phyloP scores from a whole-genome alignment of 2,797 vertebrate species.

The Periparus ater region DNA sequence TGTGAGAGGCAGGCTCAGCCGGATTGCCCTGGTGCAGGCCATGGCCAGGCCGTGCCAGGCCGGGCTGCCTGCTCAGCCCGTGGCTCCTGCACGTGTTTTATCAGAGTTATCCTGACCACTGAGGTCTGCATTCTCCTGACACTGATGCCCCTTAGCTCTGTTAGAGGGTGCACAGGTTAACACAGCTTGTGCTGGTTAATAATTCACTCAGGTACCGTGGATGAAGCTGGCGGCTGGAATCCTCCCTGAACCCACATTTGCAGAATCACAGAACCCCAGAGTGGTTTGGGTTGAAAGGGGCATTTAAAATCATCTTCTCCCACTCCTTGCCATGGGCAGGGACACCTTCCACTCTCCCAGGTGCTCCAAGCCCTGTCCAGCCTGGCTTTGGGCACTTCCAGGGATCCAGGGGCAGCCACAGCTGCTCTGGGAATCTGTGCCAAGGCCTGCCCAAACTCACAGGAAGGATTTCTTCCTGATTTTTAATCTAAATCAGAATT shows the following conservation, averaged over 20 bases:
- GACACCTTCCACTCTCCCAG: accelerated
- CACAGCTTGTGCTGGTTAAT: background rate
- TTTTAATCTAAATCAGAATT: background rate
- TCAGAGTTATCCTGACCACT: background rate
- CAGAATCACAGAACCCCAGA: background rate
- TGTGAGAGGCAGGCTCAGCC: background rate
- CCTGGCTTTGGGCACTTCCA: background rate
- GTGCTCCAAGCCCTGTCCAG: background rate
- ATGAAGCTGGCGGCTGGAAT: background rate
- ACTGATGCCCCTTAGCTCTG: background rate
- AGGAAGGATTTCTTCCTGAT: accelerated
- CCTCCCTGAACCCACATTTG: accelerated
- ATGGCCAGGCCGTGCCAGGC: accelerated
- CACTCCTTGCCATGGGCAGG: background rate
- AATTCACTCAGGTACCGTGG: background rate
- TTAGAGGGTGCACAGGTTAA: background rate
- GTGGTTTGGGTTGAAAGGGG: background rate
- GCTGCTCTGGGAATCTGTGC: background rate
- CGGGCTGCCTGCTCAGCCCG: accelerated
- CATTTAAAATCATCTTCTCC: background rate
- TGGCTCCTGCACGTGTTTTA: background rate
- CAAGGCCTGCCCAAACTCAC: accelerated
- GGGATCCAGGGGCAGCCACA: background rate
- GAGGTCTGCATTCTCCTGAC: background rate
- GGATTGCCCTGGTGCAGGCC: background rate